These are phyloP conservation scores for Quadroppia sp. DNA, from an alignment of 2,888 invertebrate genomes.

Conservation along the genomic window DNA sequence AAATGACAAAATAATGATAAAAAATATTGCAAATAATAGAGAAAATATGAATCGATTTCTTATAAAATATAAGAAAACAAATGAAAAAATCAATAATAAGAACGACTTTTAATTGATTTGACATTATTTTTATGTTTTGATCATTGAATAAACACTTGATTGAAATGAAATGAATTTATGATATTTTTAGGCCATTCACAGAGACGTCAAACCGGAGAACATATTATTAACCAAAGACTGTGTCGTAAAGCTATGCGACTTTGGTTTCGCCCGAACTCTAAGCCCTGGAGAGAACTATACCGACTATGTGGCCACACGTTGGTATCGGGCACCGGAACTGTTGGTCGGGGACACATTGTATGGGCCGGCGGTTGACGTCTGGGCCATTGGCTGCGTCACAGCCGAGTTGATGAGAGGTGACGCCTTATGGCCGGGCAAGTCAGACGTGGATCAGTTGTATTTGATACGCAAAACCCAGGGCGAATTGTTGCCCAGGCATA, in stretches of 20 bases:
- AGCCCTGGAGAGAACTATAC: slow-evolving; percentile 82
- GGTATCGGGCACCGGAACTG: slow-evolving; percentile 96
- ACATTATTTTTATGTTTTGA: too few species aligned
- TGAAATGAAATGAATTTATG: too few species aligned
- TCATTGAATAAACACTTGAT: too few species aligned
- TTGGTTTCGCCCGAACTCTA: slow-evolving; percentile 95
- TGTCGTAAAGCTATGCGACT: slow-evolving; percentile 75
- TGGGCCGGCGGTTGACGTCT: slow-evolving; percentile 76
- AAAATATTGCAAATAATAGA: too few species aligned
- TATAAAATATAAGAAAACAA: too few species aligned
- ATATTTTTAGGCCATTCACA: too few species aligned
- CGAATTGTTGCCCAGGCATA: slow-evolving; percentile 85
- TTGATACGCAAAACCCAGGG: slow-evolving; percentile 91
- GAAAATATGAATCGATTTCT: too few species aligned
- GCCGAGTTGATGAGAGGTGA: slow-evolving; percentile 83
- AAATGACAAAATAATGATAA: too few species aligned
- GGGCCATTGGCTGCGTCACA: slow-evolving; percentile 78
- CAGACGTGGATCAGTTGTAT: slow-evolving; percentile 97
- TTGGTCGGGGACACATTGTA: slow-evolving; percentile 86
- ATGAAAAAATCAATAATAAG: too few species aligned
- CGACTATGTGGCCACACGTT: slow-evolving; percentile 97
- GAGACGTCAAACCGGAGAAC: slow-evolving; percentile 98
- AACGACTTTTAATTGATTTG: too few species aligned
- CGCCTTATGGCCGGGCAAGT: slow-evolving; percentile 96
- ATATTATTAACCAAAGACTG: slow-evolving; percentile 87